These are phyloP conservation scores for Euglossa dilemma DNA, from an alignment of 1,140 invertebrate species.

Conservation along the genomic window DNA sequence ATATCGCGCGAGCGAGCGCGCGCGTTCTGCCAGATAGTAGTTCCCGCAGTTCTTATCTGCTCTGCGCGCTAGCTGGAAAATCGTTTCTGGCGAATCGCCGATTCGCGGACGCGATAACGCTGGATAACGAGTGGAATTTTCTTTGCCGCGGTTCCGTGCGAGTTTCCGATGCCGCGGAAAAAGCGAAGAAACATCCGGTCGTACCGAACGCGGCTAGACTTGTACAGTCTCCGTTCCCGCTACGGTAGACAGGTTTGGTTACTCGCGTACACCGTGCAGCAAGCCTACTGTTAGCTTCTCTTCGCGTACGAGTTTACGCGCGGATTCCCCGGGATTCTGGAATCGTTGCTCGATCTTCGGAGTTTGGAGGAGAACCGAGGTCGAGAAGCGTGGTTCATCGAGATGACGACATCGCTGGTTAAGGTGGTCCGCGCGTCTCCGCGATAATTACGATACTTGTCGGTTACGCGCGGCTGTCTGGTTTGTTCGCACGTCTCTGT, in stretches of 20 bases:
- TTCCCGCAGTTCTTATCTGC: conserved; percentile 14
- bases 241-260: no score
- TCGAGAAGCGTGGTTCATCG: conserved; percentile 30
- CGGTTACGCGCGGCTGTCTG: conserved; percentile 9
- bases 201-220: no score
- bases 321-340: no score
- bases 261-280: no score
- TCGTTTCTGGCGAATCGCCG: conserved; percentile 5
- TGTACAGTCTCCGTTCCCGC: no score
- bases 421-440: conserved; percentile 57
- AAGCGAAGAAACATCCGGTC: no score
- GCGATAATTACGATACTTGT: conserved; percentile 67
- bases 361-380: conserved; percentile 36
- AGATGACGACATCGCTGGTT: conserved; percentile 70
- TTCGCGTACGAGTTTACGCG: no score
- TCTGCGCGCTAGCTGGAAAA: not conserved
- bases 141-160: not conserved
- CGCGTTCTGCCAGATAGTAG: conserved; percentile 45
- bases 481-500: not conserved
- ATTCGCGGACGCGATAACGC: not conserved
- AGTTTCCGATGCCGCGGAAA: not conserved
- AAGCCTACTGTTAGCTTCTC: no score
- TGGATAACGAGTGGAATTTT: not conserved
- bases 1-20: conserved; percentile 56
- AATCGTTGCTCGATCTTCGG: no score